Evolutionary conservation across 2,797 vertebrate species (phyloP).

Genomic region (Strix occidentalis): DNA sequence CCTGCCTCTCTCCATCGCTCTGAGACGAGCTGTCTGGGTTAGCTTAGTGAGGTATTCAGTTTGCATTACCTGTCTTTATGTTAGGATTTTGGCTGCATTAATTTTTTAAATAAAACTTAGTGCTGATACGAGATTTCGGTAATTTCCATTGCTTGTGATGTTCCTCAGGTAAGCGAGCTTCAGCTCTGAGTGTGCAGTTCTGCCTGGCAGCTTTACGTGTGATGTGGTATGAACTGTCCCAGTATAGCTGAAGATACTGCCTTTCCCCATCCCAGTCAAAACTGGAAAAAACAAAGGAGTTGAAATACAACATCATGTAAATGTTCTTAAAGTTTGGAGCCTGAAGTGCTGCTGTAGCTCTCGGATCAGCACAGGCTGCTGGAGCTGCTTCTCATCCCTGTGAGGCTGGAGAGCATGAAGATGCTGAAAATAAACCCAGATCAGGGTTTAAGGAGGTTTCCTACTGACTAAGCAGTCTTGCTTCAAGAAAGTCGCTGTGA

Average conservation of each 20-base stretch:
- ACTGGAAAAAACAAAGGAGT: background rate
- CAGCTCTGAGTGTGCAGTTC: accelerated
- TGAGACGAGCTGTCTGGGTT: background rate
- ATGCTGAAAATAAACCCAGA: background rate
- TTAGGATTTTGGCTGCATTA: background rate
- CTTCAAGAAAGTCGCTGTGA: background rate
- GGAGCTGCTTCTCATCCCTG: background rate
- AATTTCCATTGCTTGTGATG: background rate
- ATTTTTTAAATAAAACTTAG: background rate
- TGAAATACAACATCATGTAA: accelerated
- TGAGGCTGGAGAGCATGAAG: background rate
- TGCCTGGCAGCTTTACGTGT: background rate
- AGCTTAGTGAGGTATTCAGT: accelerated
- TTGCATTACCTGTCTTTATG: accelerated
- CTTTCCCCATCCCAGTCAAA: background rate
- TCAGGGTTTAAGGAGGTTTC: background rate
- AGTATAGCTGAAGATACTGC: accelerated
- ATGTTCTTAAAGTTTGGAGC: background rate
- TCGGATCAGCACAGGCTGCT: background rate
- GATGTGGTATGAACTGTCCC: accelerated
- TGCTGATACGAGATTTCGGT: accelerated
- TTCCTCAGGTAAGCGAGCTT: background rate
- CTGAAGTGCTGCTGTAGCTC: background rate
- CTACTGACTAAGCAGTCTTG: background rate
- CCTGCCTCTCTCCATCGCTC: background rate